Base-by-base conservation (phyloP, 2,888 invertebrate genomes). In the Eilema caniola region DNA sequence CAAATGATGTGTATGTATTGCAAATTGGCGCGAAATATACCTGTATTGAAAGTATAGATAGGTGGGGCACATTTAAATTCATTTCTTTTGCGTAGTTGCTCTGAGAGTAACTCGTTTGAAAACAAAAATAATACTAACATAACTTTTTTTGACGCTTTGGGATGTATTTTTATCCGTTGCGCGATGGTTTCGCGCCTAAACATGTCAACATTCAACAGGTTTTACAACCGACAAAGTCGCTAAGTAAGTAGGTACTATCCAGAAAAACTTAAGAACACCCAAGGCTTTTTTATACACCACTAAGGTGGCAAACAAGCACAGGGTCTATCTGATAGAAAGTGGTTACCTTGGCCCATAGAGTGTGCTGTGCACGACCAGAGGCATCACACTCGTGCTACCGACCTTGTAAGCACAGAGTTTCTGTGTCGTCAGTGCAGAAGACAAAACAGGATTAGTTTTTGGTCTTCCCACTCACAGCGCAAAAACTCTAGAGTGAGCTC, bases 1-100 rank as follows among this genome's bases (percentile, higher is more conserved):
- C 47, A 47, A 47, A 20, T 7, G 20, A 20, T 33, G 8, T 33
- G 8, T 41, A 16, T 41, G 41, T 16, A 16, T 41, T 3, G 41
- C 41, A 53, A 53, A n/a, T n/a, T 53, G n/a, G 53, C 53, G 53
- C 53, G n/a, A 53, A 53, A n/a, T n/a, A 53, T n/a, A 53, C 53
- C 16, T n/a, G 53, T 53, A n/a, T n/a, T n/a, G 53, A 20, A 53
- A 53, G 53, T n/a, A n/a, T 53, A 53, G 53, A 53, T 10, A n/a
- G n/a, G 20, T 1, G 20, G n/a, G 10, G 20, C 10, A n/a, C n/a
- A 53, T 53, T 53, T 2, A 53, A n/a, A 53, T 53, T 53, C 53
- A 53, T 53, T 2, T 53, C 8, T 53, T 47, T 20, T 20, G 47
- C 16, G 7, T 16, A 41, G n/a, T n/a, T n/a, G n/a, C n/a, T n/a